Base-by-base conservation (phyloP, 2,888 invertebrate genomes). In the Volucella bombylans region DNA sequence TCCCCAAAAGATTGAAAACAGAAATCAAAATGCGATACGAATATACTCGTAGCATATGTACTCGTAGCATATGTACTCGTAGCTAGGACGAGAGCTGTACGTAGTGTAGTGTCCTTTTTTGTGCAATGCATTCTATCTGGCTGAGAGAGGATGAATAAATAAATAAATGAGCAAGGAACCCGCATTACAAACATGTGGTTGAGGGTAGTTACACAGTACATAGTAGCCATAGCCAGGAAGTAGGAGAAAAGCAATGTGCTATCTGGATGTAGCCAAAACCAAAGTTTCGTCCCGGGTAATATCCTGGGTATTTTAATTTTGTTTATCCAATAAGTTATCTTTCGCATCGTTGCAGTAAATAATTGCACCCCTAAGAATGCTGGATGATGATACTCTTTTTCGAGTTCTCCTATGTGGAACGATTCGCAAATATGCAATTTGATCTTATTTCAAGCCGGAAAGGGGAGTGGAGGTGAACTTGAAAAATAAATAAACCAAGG, bases 321-420 rank as follows among this genome's bases (percentile, higher is more conserved):
- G 83, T 79, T 83, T 83, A 83, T 83, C 80, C 83, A 80, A 69
- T 74, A 80, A 67, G 80, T 76, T 83, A 80, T 80, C 80, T 71
- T 64, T 80, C 52, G 83, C 80, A 80, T 83, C 69, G 67, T 65
- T 83, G 74, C 83, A 80, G 83, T 80, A 80, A 80, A 80, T 83
- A 83, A 83, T 80, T 71, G 80, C 74, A 76, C 80, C 71, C 74
- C 45, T 55, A 83, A 83, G 80, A 83, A 80, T 45, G 68, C 45
- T 61, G 11, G 59, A 9, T 43, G 39, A 14, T 41, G 11, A 11
- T 59, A 43, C 31, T 64, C 2, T 23, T 23, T 23, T 23, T 23
- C 18, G 18, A 23, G 18, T 2, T 23, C 18, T 23, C 18, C 18
- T 23, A 23, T 23, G 18, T 23, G 18, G 18, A 23, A 2, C 18